phyloP scores from a whole-genome alignment of 1,140 invertebrate species.

The Drosophila ananassae region DNA sequence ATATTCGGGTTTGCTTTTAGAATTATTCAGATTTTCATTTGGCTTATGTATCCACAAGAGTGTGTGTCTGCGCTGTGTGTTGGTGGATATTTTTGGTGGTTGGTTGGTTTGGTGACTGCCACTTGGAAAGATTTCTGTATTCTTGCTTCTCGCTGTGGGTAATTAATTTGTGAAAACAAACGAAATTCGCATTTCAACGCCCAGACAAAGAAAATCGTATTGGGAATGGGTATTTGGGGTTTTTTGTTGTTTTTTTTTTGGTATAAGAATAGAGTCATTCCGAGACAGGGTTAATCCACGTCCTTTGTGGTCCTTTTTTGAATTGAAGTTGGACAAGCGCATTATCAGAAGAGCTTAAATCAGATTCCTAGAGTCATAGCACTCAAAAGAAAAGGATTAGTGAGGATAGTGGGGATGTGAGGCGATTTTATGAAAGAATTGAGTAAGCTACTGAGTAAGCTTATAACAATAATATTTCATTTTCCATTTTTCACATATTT shows the following conservation, averaged over 20 bases:
- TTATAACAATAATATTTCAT: neutral
- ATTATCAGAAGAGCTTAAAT: conserved; percentile 23
- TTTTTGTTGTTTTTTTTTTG: neutral
- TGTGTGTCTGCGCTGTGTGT: conserved; percentile 23
- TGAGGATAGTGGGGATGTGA: conserved; percentile 9
- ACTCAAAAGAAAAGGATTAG: conserved; percentile 4
- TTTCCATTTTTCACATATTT: no score
- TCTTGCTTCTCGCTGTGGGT: conserved; percentile 61
- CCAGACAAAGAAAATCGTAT: conserved; percentile 53
- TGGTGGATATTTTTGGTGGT: conserved; percentile 38
- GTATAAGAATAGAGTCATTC: neutral
- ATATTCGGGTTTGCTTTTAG: conserved; percentile 65
- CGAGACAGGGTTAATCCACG: conserved; percentile 13
- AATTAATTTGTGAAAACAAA: conserved; percentile 72
- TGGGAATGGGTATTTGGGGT: neutral
- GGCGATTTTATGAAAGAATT: conserved; percentile 3
- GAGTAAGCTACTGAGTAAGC: neutral
- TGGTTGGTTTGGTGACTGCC: conserved; percentile 21
- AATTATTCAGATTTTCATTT: conserved; percentile 67
- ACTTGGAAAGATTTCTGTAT: conserved; percentile 34
- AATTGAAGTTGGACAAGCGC: conserved; percentile 4
- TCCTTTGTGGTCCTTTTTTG: conserved; percentile 20
- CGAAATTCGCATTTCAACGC: conserved; percentile 34
- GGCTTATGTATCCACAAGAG: conserved; percentile 12
- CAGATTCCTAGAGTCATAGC: conserved; percentile 6